phyloP scores from a whole-genome alignment of 2,797 vertebrate genomes.

The Perodicticus potto region DNA sequence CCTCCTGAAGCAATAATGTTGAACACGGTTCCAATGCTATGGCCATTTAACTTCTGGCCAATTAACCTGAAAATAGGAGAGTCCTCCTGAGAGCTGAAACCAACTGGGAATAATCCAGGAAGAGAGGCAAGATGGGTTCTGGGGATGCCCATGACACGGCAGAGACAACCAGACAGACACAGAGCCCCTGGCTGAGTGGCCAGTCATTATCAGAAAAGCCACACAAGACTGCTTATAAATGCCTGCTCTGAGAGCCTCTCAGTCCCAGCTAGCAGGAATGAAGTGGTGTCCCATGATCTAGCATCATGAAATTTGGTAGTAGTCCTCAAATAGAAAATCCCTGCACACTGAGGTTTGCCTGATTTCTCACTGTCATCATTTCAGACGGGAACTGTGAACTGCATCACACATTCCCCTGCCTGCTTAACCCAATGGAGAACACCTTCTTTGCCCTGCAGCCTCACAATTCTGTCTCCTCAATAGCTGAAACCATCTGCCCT shows the following conservation, averaged over 20 bases:
- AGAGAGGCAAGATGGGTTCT: background rate
- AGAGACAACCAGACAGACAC: background rate
- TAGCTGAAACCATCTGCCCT: background rate
- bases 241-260: background rate
- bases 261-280: background rate
- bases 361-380: background rate
- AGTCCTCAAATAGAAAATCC: background rate
- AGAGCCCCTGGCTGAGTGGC: background rate
- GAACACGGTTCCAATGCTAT: background rate
- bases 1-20: background rate
- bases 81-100: background rate
- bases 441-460: background rate
- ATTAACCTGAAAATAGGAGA: background rate
- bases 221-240: accelerated
- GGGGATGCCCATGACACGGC: accelerated
- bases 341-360: background rate
- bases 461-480: accelerated
- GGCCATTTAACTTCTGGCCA: background rate
- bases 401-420: background rate
- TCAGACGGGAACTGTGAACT: background rate
- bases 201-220: background rate
- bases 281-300: background rate
- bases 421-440: background rate
- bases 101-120: background rate
- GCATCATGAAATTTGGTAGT: background rate